Evolutionary conservation across 30 jellyfish, hydroid and myxozoan genomes (phyloP).

Genomic region (Aurelia sp.): DNA sequence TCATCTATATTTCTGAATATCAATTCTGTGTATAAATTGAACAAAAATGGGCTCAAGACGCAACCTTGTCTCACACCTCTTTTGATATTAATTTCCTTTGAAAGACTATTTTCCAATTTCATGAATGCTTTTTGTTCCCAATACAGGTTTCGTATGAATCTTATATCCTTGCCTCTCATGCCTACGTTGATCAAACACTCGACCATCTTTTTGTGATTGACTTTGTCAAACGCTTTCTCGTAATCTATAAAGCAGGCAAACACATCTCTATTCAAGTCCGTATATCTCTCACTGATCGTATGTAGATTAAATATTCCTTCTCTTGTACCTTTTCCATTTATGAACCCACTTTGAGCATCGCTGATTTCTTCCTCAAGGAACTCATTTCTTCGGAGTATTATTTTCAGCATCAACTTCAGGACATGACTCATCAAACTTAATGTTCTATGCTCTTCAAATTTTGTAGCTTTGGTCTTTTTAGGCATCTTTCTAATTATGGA

Average conservation of each 20-base stretch:
- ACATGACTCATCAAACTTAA: constrained; percentile 35
- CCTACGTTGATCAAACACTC: constrained; percentile 8
- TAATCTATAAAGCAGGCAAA: too few relatives aligned
- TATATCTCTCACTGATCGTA: too few relatives aligned
- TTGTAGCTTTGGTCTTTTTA: too few relatives aligned
- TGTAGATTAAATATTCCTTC: constrained; percentile 10
- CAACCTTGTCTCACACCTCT: constrained; percentile 52
- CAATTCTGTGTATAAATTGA: not conserved
- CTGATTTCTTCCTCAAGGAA: constrained; percentile 5
- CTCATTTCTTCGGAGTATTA: constrained; percentile 22
- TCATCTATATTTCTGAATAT: not conserved
- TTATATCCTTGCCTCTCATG: constrained; percentile 9
- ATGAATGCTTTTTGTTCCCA: constrained; percentile 34
- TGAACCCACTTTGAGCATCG: constrained; percentile 11
- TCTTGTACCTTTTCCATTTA: constrained; percentile 17
- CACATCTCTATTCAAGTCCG: too few relatives aligned
- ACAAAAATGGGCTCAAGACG: constrained; percentile 27
- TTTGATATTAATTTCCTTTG: not conserved
- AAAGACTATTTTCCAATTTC: not conserved
- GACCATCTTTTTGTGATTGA: not conserved
- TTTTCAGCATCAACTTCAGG: constrained; percentile 16
- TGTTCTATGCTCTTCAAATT: constrained; percentile 15
- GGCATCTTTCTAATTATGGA: too few relatives aligned
- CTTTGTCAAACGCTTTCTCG: too few relatives aligned
- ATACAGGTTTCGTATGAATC: constrained; percentile 22